Evolutionary conservation across 2,797 vertebrate species (phyloP), one percentile per base, ranked within the genome.

Genomic region (Epinephelus coioides): DNA sequence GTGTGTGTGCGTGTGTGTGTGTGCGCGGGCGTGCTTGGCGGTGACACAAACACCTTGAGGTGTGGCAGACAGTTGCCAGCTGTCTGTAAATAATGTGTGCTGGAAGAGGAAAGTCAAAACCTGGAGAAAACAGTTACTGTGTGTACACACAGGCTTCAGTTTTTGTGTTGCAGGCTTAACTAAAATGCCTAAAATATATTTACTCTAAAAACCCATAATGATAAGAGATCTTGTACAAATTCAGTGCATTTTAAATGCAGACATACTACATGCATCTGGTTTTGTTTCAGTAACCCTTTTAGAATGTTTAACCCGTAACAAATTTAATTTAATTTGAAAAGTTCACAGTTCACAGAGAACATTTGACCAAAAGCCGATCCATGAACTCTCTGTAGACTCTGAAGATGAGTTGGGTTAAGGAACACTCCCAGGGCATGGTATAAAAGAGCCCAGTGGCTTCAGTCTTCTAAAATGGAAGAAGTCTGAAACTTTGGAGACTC

Each of bases 51-150:
- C 92, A 94, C 92, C 91, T 92, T 86, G 78, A 92, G 92, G 88
- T 93, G 93, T 83, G 84, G 90, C 87, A 88, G 90, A 92, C 88
- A 83, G 90, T 81, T 82, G 70, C 83, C 88, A 93, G 79, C 89
- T 89, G 91, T 80, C 92, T 90, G 86, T 95, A 93, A 95, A 95
- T 95, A 95, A 95, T 90, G 85, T 91, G 86, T 64, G 78, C 71
- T 78, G 69, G 82, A 80, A 30, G 61, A 90, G 72, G 27, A 82
- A 79, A 91, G 88, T 89, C 89, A 86, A 85, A 79, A 73, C 69
- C 68, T 79, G 55, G 21, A 79, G 70, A 89, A 86, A 85, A 82
- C 69, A 49, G 15, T 74, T 34, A 38, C 11, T 7, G 30, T 19
- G 5, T 38, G 25, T 25, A 1, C 40, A 49, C 23, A 63, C 6